Evolutionary conservation across 2,888 invertebrate species (phyloP).

Genomic region (Synanthedon vespiformis): DNA sequence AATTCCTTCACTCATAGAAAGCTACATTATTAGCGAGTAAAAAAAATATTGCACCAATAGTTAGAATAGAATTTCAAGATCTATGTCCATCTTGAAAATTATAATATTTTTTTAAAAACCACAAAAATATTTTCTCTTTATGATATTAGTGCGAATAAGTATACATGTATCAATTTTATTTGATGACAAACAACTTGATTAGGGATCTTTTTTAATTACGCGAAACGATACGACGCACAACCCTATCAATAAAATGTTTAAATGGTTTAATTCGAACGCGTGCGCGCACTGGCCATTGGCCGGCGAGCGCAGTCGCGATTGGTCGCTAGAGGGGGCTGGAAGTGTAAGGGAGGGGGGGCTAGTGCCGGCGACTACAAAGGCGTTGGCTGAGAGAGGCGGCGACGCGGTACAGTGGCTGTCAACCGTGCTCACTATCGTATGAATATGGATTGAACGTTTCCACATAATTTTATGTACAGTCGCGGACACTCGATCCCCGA

Average conservation of each 20-base stretch:
- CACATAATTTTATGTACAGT: neutral
- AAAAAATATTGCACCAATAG: too few relatives aligned
- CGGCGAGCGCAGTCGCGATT: slow-evolving; percentile 34
- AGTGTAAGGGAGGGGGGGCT: slow-evolving; percentile 10
- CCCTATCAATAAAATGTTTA: slow-evolving; percentile 43
- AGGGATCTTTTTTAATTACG: too few relatives aligned
- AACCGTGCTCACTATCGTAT: slow-evolving; percentile 25
- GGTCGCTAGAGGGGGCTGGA: slow-evolving; percentile 19
- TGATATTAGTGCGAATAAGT: too few relatives aligned
- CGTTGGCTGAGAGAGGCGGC: slow-evolving; percentile 52
- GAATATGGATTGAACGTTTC: slow-evolving; percentile 41
- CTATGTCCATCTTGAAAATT: too few relatives aligned
- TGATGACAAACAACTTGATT: too few relatives aligned
- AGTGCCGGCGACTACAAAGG: slow-evolving; percentile 49
- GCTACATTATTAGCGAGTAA: too few relatives aligned
- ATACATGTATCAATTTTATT: too few relatives aligned
- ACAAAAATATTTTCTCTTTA: too few relatives aligned
- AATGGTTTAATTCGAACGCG: slow-evolving; percentile 53
- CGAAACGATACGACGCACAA: slow-evolving; percentile 12
- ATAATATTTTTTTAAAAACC: too few relatives aligned
- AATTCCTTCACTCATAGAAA: too few relatives aligned
- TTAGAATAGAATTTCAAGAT: too few relatives aligned
- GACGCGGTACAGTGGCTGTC: slow-evolving; percentile 41
- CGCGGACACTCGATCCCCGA: neutral
- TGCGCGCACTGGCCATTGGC: slow-evolving; percentile 47